A percentile compares a stretch with the other conserved stretches of the same genome.
phyloP scores from a whole-genome alignment of 92 coral and sea anemone species.

The Palythoa grandiflora region DNA sequence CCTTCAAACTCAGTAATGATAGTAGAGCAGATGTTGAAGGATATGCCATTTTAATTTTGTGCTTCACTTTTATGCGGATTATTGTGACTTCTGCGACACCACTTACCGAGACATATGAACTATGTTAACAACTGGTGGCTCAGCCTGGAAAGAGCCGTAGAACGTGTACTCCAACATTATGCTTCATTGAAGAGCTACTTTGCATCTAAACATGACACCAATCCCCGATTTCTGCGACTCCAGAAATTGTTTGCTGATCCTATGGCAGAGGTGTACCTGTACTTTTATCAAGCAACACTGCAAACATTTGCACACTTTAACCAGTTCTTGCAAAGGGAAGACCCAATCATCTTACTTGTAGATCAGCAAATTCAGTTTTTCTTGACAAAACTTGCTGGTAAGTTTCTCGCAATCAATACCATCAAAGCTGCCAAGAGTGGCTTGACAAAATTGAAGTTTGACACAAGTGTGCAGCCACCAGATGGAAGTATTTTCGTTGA shows the following conservation, averaged over 20 bases:
- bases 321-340: constrained; percentile 56
- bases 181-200: constrained; percentile 65
- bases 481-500: constrained; percentile 63
- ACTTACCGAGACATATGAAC: constrained; percentile 50
- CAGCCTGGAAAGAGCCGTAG: constrained; percentile 56
- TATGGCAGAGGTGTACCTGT: constrained; percentile 51
- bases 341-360: constrained; percentile 43
- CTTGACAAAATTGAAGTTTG: constrained; percentile 37
- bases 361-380: constrained; percentile 59
- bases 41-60: not conserved
- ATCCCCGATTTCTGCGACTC: constrained; percentile 63
- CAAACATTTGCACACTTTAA: constrained; percentile 45
- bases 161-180: constrained; percentile 40
- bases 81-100: constrained; percentile 46
- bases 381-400: constrained; percentile 34
- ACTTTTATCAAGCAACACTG: constrained; percentile 58
- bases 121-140: constrained; percentile 64
- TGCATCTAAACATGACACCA: constrained; percentile 54
- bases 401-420: constrained; percentile 27
- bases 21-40: constrained; percentile 1
- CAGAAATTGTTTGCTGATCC: constrained; percentile 58
- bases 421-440: constrained; percentile 56
- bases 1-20: constrained; percentile 5
- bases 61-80: constrained; percentile 49
- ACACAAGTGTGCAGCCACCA: constrained; percentile 46